These are phyloP conservation scores for Acholoe squamosa DNA, from an alignment of 2,888 invertebrate genomes.

Conservation along the genomic window DNA sequence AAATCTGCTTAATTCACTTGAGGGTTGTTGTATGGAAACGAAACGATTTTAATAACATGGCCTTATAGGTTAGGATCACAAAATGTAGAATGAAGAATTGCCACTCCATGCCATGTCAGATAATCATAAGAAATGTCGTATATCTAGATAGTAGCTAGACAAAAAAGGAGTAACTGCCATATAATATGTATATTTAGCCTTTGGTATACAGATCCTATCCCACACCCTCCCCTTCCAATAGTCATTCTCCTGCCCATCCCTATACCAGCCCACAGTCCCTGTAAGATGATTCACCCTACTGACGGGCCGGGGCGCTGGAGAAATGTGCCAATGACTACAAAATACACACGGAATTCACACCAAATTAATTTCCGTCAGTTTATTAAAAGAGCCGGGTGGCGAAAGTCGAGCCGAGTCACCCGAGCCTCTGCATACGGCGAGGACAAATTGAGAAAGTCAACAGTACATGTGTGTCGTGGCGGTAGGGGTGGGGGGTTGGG, in stretches of 20 bases:
- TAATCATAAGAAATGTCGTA: no score
- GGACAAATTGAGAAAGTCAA: conserved; percentile 54
- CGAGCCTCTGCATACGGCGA: background rate
- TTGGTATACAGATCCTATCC: background rate
- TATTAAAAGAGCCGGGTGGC: conserved; percentile 40
- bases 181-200: background rate
- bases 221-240: background rate
- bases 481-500: background rate
- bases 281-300: background rate
- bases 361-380: conserved; percentile 60
- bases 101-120: no score
- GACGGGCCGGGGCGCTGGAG: background rate
- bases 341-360: conserved; percentile 60
- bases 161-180: no score
- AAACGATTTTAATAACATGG: background rate
- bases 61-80: background rate
- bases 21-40: no score
- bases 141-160: no score
- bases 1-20: no score
- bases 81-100: background rate
- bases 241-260: background rate
- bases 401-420: conserved; percentile 21
- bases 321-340: conserved; percentile 61
- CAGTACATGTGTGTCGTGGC: background rate
- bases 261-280: background rate